Evolutionary conservation across 2,113 vertebrate genomes (phyloP).

Genomic region (Paramormyrops kingsleyae): DNA sequence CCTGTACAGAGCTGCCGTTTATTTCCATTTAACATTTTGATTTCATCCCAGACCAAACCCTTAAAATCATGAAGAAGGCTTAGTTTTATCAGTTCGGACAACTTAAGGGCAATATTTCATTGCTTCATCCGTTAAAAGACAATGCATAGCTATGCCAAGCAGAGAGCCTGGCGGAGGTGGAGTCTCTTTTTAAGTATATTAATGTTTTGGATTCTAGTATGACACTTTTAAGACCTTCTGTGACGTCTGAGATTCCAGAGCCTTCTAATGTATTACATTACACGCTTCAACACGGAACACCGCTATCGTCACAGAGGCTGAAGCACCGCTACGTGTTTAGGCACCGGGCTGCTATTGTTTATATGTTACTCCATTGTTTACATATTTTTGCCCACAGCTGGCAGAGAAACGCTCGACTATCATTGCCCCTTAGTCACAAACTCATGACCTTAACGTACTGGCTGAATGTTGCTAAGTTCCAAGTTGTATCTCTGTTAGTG

Average conservation of each 20-base stretch:
- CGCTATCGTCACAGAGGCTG: neutral
- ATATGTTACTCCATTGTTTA: neutral
- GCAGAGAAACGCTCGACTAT: neutral
- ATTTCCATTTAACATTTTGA: neutral
- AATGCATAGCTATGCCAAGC: neutral
- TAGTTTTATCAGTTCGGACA: neutral
- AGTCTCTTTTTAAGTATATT: neutral
- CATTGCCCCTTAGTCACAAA: neutral
- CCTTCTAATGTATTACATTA: neutral
- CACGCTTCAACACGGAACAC: neutral
- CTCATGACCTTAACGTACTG: neutral
- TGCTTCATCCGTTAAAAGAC: neutral
- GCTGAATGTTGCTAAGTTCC: neutral
- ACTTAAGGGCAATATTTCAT: neutral
- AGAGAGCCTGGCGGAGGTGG: neutral
- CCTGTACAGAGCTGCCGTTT: neutral
- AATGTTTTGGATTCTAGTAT: neutral
- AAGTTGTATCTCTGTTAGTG: neutral
- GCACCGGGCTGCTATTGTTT: neutral
- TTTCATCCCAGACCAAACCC: neutral
- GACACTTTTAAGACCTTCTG: neutral
- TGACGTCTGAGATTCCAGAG: neutral
- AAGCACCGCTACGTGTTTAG: neutral
- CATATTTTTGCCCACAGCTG: neutral
- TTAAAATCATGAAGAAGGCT: neutral